Evolutionary conservation across 2,113 vertebrate species (phyloP).

Genomic region (Urocynchramus pylzowi): DNA sequence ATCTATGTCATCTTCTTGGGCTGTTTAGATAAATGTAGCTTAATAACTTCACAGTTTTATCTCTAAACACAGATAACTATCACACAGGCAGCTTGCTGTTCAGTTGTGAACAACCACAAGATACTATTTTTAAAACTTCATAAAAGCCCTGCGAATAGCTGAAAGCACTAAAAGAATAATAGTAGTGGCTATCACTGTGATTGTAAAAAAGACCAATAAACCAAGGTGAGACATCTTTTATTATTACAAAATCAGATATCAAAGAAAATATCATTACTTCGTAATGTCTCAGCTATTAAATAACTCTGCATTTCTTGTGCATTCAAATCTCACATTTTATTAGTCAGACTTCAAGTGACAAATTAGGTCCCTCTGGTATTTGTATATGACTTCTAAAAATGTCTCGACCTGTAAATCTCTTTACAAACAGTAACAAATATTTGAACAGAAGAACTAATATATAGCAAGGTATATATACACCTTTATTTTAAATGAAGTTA

Average conservation of each 20-base stretch:
- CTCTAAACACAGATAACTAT: slow-evolving; percentile 72
- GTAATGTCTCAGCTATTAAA: not conserved
- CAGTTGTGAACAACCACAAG: slow-evolving; percentile 45
- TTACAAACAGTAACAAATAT: not conserved
- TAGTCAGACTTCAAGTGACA: not conserved
- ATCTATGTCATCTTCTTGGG: slow-evolving; percentile 62
- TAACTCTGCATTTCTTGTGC: not conserved
- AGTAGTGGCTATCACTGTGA: not conserved
- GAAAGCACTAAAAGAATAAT: slow-evolving; percentile 14
- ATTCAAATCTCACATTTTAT: not conserved
- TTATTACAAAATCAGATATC: not conserved
- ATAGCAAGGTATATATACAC: not conserved
- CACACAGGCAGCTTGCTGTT: slow-evolving; percentile 54
- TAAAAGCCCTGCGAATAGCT: slow-evolving; percentile 33
- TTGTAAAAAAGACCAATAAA: not conserved
- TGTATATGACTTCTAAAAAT: not conserved
- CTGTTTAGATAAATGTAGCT: slow-evolving; percentile 66
- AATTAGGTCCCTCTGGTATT: not conserved
- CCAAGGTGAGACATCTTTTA: not conserved
- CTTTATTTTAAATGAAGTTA: too few species aligned
- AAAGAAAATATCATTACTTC: not conserved
- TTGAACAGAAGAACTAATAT: not conserved
- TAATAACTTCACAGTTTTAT: slow-evolving; percentile 71
- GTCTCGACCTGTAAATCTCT: not conserved
- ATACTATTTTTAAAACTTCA: slow-evolving; percentile 65